phyloP scores from a whole-genome alignment of 2,113 vertebrate genomes.

The Ameiurus melas region DNA sequence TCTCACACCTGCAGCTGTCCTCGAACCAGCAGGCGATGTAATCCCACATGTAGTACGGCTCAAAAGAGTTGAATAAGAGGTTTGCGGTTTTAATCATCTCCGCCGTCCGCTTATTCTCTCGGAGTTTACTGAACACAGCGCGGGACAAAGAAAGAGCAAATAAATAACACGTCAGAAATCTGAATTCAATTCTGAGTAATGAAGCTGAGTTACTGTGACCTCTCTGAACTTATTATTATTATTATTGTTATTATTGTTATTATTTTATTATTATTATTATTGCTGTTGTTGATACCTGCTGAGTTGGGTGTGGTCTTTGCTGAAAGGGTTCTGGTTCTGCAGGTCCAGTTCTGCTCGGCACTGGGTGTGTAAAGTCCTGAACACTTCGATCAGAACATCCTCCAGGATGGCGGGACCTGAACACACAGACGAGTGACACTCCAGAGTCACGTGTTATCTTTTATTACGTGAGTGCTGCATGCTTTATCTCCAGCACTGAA shows the following conservation, averaged over 20 bases:
- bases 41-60: conserved; percentile 99
- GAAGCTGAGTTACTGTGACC: background rate
- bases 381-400: conserved; percentile 96
- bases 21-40: conserved; percentile 98
- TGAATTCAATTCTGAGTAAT: background rate
- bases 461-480: background rate
- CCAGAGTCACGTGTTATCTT: background rate
- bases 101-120: conserved; percentile 97
- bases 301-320: conserved; percentile 93
- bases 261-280: background rate
- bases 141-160: background rate
- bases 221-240: no score
- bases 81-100: conserved; percentile 99
- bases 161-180: background rate
- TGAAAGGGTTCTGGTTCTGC: conserved; percentile 87
- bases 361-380: conserved; percentile 89
- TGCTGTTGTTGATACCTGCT: conserved; percentile 80
- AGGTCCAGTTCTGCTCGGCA: conserved; percentile 92
- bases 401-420: conserved; percentile 95
- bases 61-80: conserved; percentile 98
- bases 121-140: conserved; percentile 80
- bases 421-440: background rate
- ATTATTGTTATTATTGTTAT: no score
- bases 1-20: conserved; percentile 90
- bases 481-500: background rate